Conservation (phyloP, 2,888 invertebrate species). For the Ferrisia virgata region DNA sequence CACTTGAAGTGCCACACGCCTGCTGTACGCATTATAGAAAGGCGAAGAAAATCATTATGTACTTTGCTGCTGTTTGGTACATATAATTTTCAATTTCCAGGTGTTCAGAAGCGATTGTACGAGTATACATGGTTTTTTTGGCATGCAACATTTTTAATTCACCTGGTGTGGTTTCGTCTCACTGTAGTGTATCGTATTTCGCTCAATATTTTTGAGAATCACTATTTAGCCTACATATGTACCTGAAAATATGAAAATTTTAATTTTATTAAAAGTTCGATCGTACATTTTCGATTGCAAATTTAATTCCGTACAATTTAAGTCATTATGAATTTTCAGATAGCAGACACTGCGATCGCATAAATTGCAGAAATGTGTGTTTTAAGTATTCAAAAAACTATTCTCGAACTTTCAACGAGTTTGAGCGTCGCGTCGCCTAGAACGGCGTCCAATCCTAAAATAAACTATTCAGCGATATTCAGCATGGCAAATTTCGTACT, state of each 20-base stretch:
- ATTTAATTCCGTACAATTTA: too few relatives aligned
- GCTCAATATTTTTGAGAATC: background rate
- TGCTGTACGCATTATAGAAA: background rate
- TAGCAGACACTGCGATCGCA: too few relatives aligned
- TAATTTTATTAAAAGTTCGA: too few relatives aligned
- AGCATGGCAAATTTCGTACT: too few relatives aligned
- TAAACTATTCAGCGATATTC: too few relatives aligned
- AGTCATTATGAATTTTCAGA: too few relatives aligned
- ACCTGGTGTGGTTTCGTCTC: background rate
- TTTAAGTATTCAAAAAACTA: too few relatives aligned
- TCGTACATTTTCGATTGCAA: too few relatives aligned
- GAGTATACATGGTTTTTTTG: background rate
- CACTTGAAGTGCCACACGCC: background rate
- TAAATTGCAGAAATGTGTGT: too few relatives aligned
- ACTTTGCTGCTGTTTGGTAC: background rate
- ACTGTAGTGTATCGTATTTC: background rate
- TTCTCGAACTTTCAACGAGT: too few relatives aligned
- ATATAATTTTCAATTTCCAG: slow-evolving; percentile 4
- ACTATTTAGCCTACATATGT: background rate
- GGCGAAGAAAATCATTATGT: background rate
- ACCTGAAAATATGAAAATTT: background rate
- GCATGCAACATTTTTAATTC: background rate
- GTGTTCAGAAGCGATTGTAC: background rate
- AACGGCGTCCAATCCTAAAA: too few relatives aligned
- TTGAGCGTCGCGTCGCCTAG: too few relatives aligned